phyloP scores from a whole-genome alignment of 2,888 invertebrate species.

The Nebria salina region DNA sequence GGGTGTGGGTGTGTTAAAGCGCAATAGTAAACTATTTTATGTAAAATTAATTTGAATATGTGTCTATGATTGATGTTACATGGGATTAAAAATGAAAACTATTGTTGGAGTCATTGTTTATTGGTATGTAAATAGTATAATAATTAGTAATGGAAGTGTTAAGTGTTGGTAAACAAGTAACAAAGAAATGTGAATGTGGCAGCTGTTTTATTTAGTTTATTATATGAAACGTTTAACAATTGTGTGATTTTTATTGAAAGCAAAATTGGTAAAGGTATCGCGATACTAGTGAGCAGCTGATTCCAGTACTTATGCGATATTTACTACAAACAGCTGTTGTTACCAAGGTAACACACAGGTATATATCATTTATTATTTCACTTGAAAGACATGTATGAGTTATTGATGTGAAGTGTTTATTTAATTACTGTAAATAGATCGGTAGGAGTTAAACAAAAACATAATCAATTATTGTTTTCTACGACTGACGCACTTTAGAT shows the following conservation, averaged over 20 bases:
- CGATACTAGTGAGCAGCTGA: neutral
- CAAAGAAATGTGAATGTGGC: neutral
- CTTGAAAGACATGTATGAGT: neutral
- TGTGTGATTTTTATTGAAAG: neutral
- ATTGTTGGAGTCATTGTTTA: too few species aligned
- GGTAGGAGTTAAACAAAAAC: neutral
- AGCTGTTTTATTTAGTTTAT: neutral
- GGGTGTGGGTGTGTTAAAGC: too few species aligned
- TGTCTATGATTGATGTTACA: too few species aligned
- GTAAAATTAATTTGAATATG: too few species aligned
- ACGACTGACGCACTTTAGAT: neutral
- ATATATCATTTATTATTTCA: neutral
- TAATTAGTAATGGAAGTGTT: neutral
- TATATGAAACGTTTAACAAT: neutral
- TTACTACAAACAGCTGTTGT: neutral
- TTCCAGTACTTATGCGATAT: neutral
- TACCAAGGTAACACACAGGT: neutral
- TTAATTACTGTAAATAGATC: conserved; percentile 1
- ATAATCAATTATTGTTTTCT: neutral
- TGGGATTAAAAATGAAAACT: too few species aligned
- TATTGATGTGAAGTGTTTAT: conserved; percentile 1
- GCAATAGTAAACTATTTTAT: too few species aligned
- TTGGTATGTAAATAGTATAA: too few species aligned
- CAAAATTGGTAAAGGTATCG: neutral
- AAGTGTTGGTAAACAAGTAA: neutral